Evolutionary conservation across 2,888 invertebrate genomes (phyloP).

Genomic region (Drosophila acutilabella): DNA sequence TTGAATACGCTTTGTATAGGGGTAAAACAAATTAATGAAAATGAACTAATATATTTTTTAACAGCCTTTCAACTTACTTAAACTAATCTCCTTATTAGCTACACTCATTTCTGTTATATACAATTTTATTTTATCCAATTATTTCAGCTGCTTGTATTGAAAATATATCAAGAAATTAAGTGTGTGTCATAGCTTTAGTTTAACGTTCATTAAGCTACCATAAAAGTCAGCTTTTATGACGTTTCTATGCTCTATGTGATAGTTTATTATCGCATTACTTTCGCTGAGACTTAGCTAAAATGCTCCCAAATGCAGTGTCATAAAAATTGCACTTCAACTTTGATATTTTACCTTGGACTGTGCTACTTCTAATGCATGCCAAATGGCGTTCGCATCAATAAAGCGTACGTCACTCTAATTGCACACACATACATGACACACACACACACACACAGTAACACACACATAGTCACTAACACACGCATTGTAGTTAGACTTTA

Average conservation of each 20-base stretch:
- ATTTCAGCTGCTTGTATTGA: no score
- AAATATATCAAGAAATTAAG: background rate
- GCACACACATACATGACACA: conserved; percentile 45
- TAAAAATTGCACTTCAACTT: conserved; percentile 73
- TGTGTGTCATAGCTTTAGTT: background rate
- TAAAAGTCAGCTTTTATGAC: conserved; percentile 10
- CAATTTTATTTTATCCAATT: no score
- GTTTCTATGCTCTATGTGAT: background rate
- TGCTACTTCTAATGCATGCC: conserved; percentile 72
- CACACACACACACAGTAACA: conserved; percentile 50
- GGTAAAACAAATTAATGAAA: no score
- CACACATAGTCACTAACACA: conserved; percentile 17
- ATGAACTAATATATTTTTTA: no score
- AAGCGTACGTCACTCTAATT: conserved; percentile 78
- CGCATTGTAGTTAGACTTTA: conserved; percentile 60
- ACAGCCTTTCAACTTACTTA: no score
- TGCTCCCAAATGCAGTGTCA: conserved; percentile 38
- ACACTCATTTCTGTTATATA: no score
- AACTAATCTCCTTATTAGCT: no score
- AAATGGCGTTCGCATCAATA: conserved; percentile 78
- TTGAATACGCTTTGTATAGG: conserved; percentile 23
- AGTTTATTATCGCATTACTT: conserved; percentile 18
- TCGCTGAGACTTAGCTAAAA: conserved; percentile 22
- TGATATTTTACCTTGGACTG: conserved; percentile 76
- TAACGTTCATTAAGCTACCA: background rate